Conservation (phyloP, 2,888 invertebrate genomes). For the Diachrysia chrysitis region DNA sequence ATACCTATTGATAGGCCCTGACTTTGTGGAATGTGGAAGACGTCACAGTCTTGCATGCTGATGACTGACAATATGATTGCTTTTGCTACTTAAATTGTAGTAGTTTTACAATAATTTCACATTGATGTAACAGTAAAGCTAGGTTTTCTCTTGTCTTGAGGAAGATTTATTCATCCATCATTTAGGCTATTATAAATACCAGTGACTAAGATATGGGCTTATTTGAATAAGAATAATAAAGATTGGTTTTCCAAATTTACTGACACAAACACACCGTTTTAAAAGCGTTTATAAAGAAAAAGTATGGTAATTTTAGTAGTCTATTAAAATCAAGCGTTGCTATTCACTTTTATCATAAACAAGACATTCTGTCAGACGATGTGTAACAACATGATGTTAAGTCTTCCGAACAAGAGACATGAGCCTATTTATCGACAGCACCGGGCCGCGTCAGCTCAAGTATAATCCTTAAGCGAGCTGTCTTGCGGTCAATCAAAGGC, state of each 20-base stretch:
- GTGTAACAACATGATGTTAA: constrained; percentile 1
- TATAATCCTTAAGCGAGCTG: constrained; percentile 13
- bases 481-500: constrained; percentile 16
- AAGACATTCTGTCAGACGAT: background rate
- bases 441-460: constrained; percentile 5
- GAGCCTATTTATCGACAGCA: background rate
- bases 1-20: background rate
- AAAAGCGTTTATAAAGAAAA: background rate
- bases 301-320: background rate
- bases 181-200: too few relatives aligned
- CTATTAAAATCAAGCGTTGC: too few relatives aligned
- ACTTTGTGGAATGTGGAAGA: background rate
- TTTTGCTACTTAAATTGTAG: too few relatives aligned
- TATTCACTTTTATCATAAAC: background rate
- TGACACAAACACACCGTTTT: too few relatives aligned
- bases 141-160: too few relatives aligned
- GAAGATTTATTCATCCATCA: too few relatives aligned
- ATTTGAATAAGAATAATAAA: too few relatives aligned
- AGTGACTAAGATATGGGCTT: too few relatives aligned
- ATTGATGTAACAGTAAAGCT: too few relatives aligned
- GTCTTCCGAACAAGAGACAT: background rate
- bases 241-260: too few relatives aligned
- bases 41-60: background rate
- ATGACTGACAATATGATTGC: too few relatives aligned
- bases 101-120: too few relatives aligned